These are phyloP conservation scores for Crenuchus spilurus DNA, from an alignment of 2,797 vertebrate genomes.

Conservation along the genomic window DNA sequence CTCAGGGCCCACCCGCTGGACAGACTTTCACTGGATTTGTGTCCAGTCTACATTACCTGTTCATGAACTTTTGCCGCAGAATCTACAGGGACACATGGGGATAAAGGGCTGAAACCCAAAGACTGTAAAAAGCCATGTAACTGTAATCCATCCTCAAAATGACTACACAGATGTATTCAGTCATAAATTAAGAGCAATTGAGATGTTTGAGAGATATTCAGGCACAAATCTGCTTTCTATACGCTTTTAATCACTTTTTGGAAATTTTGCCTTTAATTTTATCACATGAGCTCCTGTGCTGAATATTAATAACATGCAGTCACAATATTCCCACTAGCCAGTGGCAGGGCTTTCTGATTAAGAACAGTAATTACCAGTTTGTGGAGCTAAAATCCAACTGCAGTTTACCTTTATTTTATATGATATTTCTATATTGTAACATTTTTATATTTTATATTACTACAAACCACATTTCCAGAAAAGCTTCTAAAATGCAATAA, in stretches of 20 bases:
- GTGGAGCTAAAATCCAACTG: not conserved
- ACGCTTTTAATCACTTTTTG: not conserved
- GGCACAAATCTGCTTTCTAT: not conserved
- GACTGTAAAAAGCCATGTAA: not conserved
- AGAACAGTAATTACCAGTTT: not conserved
- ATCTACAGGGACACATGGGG: not conserved
- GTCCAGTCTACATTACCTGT: slow-evolving; percentile 3
- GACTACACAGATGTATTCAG: not conserved
- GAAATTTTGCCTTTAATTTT: not conserved
- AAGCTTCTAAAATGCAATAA: too few species aligned
- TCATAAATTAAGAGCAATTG: not conserved
- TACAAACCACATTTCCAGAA: too few species aligned
- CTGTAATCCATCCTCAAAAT: not conserved
- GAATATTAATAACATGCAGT: not conserved
- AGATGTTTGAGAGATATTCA: not conserved
- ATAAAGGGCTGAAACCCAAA: not conserved
- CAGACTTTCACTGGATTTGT: not conserved
- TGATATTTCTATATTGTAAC: too few species aligned
- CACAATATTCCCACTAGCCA: not conserved
- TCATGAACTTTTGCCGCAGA: not conserved
- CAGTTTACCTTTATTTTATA: not conserved
- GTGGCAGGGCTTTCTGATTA: not conserved
- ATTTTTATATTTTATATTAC: too few species aligned
- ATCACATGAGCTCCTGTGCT: not conserved
- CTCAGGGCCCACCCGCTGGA: not conserved